A percentile compares a stretch with the other conserved stretches of the same genome.
Evolutionary conservation across 2,113 vertebrate genomes (phyloP).

Genomic region (Leptosomus discolor): DNA sequence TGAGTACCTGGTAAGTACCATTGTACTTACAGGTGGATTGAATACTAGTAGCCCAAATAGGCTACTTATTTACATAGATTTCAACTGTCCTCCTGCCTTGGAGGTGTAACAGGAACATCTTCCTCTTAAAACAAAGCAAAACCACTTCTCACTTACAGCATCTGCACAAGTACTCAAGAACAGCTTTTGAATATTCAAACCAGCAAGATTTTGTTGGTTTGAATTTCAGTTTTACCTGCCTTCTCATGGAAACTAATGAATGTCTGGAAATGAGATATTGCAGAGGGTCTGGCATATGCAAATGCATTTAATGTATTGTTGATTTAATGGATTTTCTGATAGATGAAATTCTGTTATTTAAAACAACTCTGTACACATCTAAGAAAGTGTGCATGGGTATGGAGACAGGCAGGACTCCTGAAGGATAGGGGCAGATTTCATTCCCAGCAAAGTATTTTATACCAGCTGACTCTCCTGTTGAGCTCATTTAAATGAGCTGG

Average conservation of each 20-base stretch:
- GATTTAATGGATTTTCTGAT: not conserved
- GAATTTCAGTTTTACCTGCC: not conserved
- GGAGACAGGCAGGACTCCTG: not conserved
- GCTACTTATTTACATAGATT: not conserved
- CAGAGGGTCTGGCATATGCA: not conserved
- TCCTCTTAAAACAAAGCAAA: not conserved
- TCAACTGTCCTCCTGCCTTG: not conserved
- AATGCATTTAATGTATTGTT: not conserved
- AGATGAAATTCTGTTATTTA: not conserved
- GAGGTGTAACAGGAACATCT: not conserved
- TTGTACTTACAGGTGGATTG: not conserved
- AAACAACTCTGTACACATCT: not conserved
- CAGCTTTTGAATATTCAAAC: not conserved
- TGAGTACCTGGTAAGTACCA: not conserved
- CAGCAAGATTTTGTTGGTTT: not conserved
- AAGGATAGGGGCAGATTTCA: not conserved
- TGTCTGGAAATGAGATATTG: not conserved
- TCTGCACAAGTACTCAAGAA: not conserved
- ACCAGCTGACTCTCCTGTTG: not conserved
- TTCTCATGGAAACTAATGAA: not conserved
- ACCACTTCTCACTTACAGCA: not conserved
- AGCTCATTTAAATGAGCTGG: not conserved
- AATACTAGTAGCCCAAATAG: not conserved
- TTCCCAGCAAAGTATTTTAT: not conserved
- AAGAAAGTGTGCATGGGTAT: not conserved